Conservation (phyloP, 2,797 vertebrate genomes). For the Gouania willdenowi region DNA sequence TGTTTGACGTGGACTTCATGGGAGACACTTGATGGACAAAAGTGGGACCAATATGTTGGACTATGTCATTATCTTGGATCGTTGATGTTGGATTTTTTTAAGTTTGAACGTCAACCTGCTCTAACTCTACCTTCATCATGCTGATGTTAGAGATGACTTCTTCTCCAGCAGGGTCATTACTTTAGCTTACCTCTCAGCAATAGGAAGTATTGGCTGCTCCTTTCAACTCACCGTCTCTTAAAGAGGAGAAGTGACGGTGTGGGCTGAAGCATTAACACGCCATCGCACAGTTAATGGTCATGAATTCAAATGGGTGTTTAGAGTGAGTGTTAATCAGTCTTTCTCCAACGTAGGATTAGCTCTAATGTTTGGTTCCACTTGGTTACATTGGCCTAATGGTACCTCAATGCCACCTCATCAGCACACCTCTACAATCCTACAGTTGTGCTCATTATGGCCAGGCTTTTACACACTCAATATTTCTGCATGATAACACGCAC, state of each 20-base stretch:
- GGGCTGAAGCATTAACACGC: conserved; percentile 7
- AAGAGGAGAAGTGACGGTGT: background rate
- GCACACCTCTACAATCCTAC: conserved; percentile 4
- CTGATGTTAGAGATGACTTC: background rate
- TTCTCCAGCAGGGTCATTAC: background rate
- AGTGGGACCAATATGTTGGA: no score
- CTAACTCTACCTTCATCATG: no score
- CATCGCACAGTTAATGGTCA: conserved; percentile 5
- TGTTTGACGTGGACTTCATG: no score
- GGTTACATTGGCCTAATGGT: conserved; percentile 25
- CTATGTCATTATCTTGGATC: no score
- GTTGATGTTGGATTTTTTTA: no score
- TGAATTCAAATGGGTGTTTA: conserved; percentile 21
- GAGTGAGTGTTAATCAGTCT: conserved; percentile 28
- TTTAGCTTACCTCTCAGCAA: no score
- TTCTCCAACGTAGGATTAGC: conserved; percentile 8
- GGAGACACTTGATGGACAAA: no score
- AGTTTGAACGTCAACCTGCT: no score
- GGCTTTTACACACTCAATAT: no score
- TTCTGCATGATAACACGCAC: background rate
- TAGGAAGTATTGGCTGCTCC: no score
- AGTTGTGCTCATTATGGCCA: background rate
- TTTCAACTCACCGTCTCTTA: background rate
- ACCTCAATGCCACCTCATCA: conserved; percentile 21
- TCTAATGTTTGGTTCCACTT: conserved; percentile 38